These are phyloP conservation scores for Indri indri DNA, from an alignment of 2,113 vertebrate species.

Conservation along the genomic window DNA sequence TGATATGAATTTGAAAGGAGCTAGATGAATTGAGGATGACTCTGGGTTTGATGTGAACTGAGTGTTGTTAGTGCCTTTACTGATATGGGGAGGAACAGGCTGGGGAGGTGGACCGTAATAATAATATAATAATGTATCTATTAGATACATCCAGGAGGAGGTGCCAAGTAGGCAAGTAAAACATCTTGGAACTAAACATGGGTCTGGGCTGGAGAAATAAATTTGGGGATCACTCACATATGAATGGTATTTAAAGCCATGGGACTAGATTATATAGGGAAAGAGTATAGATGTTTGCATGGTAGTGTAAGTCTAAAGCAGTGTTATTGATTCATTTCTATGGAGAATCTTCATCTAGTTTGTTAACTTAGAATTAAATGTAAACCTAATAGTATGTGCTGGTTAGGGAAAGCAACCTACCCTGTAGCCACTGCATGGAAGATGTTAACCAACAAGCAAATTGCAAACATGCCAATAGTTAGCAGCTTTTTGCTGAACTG, in stretches of 20 bases:
- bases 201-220: not conserved
- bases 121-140: not conserved
- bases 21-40: not conserved
- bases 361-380: not conserved
- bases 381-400: not conserved
- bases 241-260: not conserved
- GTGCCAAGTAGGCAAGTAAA: not conserved
- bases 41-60: conserved; percentile 15
- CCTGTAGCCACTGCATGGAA: not conserved
- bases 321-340: not conserved
- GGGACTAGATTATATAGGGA: not conserved
- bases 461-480: not conserved
- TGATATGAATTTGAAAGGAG: not conserved
- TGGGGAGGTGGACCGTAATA: not conserved
- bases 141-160: not conserved
- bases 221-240: not conserved
- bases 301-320: not conserved
- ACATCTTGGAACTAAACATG: not conserved
- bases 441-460: not conserved
- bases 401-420: not conserved
- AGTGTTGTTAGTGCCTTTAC: not conserved
- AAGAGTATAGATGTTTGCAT: not conserved
- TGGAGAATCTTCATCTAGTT: not conserved
- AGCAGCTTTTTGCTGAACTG: not conserved
- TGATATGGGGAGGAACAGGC: not conserved